phyloP scores from a whole-genome alignment of 1,140 invertebrate genomes.

The Heliconius nattereri region DNA sequence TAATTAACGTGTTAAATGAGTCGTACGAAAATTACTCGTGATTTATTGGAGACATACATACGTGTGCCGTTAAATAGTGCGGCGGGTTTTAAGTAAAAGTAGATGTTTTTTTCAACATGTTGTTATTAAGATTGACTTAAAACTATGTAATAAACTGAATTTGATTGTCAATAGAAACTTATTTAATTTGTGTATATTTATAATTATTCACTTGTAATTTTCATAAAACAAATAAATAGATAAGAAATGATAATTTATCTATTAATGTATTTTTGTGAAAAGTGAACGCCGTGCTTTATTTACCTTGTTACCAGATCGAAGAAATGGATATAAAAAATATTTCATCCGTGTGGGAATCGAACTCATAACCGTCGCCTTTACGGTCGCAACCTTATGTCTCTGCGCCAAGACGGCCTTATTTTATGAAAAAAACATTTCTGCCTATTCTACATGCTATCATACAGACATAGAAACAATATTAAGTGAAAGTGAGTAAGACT shows the following conservation, averaged over 20 bases:
- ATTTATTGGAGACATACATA: not conserved
- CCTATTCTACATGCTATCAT: too few species aligned
- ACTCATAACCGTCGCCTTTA: not conserved
- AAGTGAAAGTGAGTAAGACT: constrained; percentile 18
- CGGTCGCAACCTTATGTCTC: too few species aligned
- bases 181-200: not conserved
- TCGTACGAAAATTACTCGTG: not conserved
- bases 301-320: not conserved
- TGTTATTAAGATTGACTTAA: too few species aligned
- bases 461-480: not conserved
- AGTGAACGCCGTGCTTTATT: too few species aligned
- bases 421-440: too few species aligned
- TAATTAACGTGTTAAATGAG: constrained; percentile 8
- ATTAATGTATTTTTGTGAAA: not conserved
- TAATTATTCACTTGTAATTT: not conserved
- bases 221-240: not conserved
- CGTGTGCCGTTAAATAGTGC: too few species aligned
- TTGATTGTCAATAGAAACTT: not conserved
- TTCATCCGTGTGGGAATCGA: not conserved
- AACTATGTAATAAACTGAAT: too few species aligned
- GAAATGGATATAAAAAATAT: not conserved
- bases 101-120: too few species aligned
- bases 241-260: not conserved
- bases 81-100: not conserved
- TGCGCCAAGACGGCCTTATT: too few species aligned